Conservation (phyloP, 2,113 vertebrate genomes). For the Planiliza haematocheilus region DNA sequence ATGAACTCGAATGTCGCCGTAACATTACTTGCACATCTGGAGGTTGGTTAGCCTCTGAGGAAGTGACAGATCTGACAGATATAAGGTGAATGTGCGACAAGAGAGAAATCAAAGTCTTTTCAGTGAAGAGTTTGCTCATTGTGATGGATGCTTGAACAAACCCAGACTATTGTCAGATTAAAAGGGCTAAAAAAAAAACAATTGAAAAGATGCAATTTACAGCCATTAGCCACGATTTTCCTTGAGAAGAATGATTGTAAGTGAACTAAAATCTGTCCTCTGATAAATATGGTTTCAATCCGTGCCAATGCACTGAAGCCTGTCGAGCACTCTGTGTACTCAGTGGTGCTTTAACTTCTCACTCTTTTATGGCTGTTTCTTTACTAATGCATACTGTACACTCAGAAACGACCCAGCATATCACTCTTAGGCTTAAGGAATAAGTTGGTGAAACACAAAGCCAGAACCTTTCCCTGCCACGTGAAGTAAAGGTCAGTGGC, state of each 20-base stretch:
- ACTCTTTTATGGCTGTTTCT: neutral
- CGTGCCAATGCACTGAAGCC: too few relatives aligned
- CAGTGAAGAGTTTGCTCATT: neutral
- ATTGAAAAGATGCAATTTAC: neutral
- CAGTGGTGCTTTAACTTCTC: neutral
- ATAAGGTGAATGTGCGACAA: neutral
- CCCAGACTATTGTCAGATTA: neutral
- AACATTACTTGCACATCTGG: conserved; percentile 59
- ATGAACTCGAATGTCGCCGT: conserved; percentile 61
- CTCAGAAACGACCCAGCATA: neutral
- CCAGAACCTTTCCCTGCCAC: conserved; percentile 27
- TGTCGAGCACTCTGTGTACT: neutral
- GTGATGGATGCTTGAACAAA: conserved; percentile 19
- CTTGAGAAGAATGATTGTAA: too few relatives aligned
- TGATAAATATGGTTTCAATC: too few relatives aligned
- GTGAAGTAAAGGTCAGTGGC: conserved; percentile 38
- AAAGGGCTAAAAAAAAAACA: neutral
- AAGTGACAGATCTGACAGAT: conserved; percentile 38
- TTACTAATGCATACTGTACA: neutral
- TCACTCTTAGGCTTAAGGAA: conserved; percentile 6
- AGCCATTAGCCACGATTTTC: neutral
- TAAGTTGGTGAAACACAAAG: conserved; percentile 24
- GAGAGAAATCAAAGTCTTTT: neutral
- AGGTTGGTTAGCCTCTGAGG: conserved; percentile 40
- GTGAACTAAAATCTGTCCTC: too few relatives aligned